Evolutionary conservation across 2,113 vertebrate genomes (phyloP).

Genomic region (Stercorarius parasiticus): DNA sequence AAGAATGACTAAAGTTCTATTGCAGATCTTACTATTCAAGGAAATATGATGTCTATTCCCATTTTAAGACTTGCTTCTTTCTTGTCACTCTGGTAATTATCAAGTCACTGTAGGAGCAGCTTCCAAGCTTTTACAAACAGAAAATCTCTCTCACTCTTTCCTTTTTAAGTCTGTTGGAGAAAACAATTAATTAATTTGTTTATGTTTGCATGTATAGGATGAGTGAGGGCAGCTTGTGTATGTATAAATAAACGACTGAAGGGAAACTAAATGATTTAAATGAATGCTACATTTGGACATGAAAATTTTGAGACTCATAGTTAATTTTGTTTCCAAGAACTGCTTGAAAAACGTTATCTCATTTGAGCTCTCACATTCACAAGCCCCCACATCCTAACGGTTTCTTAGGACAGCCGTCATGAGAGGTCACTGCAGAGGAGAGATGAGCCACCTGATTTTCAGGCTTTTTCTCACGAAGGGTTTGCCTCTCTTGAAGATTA

Average conservation of each 20-base stretch:
- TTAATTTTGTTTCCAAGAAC: background rate
- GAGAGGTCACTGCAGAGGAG: background rate
- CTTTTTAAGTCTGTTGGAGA: background rate
- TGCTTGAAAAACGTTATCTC: background rate
- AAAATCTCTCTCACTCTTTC: background rate
- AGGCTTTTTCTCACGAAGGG: background rate
- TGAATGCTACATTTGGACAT: background rate
- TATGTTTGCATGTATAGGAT: background rate
- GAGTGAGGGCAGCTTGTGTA: background rate
- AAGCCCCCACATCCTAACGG: background rate
- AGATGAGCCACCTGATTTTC: background rate
- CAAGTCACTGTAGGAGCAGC: background rate
- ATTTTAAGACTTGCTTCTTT: background rate
- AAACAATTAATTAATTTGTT: conserved; percentile 26
- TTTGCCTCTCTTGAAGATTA: background rate
- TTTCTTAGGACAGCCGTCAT: background rate
- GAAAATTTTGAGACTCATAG: background rate
- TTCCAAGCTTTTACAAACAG: background rate
- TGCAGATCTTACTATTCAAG: background rate
- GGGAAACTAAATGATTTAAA: background rate
- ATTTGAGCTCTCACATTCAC: background rate
- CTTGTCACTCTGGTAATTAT: background rate
- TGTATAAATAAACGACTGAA: conserved; percentile 13
- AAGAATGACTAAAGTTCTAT: background rate
- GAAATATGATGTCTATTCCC: background rate